Percentiles rank a stretch among this genome's conserved stretches.
phyloP scores from a whole-genome alignment of 2,888 invertebrate genomes.

The Pandemis heparana region DNA sequence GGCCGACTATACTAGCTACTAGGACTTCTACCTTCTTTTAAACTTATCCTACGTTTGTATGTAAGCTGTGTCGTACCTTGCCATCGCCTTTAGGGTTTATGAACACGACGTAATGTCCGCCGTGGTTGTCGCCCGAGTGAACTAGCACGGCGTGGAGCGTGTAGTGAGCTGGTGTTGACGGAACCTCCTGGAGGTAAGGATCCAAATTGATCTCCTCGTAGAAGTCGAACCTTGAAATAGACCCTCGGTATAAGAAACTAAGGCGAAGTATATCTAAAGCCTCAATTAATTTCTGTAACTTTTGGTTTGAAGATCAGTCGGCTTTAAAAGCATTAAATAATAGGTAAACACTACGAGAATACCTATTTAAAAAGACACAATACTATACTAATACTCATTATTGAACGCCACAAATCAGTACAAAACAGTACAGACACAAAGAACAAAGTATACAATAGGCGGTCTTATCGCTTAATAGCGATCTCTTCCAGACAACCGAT shows the following conservation, averaged over 20 bases:
- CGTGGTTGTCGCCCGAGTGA: conserved; percentile 99
- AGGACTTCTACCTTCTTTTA: neutral
- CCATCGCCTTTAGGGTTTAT: conserved; percentile 98
- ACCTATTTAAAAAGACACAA: no score
- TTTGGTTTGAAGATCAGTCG: neutral
- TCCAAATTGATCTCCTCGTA: conserved; percentile 96
- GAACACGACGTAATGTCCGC: conserved; percentile 99
- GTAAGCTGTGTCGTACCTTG: conserved; percentile 85
- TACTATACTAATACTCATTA: no score
- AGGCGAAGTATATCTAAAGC: neutral
- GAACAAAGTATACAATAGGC: no score
- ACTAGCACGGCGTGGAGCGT: conserved; percentile 98
- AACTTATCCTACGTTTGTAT: neutral
- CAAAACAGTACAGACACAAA: no score
- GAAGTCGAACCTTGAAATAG: conserved; percentile 92
- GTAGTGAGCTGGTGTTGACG: conserved; percentile 92
- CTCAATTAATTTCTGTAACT: no score
- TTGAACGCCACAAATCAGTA: no score
- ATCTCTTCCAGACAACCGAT: no score
- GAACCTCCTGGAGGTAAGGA: conserved; percentile 92
- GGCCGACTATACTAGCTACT: no score
- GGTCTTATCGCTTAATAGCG: no score
- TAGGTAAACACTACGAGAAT: neutral
- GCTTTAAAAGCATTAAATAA: neutral
- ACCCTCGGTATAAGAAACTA: neutral